phyloP scores from a whole-genome alignment of 2,797 vertebrate species.

The Gambusia yucatana region DNA sequence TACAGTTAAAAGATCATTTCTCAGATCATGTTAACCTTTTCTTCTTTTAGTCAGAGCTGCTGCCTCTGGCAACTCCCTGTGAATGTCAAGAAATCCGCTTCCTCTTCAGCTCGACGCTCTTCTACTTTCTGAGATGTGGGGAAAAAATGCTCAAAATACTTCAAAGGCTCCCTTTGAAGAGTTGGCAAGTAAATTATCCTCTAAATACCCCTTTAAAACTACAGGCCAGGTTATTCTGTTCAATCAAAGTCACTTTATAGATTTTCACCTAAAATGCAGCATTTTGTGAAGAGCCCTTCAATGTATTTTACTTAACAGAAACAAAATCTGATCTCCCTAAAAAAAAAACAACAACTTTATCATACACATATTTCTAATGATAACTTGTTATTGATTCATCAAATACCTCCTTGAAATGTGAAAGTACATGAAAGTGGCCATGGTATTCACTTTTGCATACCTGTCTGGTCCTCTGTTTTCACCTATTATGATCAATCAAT shows the following conservation, averaged over 20 bases:
- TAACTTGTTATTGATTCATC: background rate
- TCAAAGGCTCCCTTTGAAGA: background rate
- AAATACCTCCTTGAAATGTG: background rate
- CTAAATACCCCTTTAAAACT: background rate
- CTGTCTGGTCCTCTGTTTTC: background rate
- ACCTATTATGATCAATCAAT: background rate
- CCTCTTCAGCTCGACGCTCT: background rate
- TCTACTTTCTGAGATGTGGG: background rate
- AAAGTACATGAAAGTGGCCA: background rate
- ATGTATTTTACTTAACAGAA: background rate
- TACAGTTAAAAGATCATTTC: background rate
- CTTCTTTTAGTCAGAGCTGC: background rate
- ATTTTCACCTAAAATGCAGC: background rate
- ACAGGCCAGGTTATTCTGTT: background rate
- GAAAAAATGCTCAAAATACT: background rate
- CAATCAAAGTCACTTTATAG: background rate
- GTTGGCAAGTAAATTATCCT: background rate
- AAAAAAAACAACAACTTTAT: background rate
- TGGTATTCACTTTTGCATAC: background rate
- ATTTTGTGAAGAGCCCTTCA: background rate
- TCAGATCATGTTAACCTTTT: background rate
- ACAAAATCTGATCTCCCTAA: background rate
- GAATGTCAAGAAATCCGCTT: background rate
- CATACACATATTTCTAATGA: background rate
- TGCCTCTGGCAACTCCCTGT: constrained; percentile 5